Percentiles rank a stretch among this genome's conserved stretches.
phyloP scores from a whole-genome alignment of 2,888 invertebrate genomes.

The Drosophila buzzatii region DNA sequence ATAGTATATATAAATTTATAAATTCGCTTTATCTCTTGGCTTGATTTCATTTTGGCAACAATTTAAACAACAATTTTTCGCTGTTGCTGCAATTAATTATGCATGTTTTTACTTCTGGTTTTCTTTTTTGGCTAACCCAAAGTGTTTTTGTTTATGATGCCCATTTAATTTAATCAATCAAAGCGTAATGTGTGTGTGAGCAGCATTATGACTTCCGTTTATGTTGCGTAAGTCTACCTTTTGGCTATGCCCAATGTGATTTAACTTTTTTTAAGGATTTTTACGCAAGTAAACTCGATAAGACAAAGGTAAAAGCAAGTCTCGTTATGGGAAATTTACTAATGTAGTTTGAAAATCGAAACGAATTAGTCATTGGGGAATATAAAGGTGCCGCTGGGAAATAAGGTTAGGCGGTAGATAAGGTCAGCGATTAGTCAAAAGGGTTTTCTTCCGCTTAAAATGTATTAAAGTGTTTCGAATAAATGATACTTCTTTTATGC shows the following conservation, averaged over 20 bases:
- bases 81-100: conserved; percentile 50
- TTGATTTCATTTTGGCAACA: conserved; percentile 55
- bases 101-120: conserved; percentile 25
- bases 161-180: conserved; percentile 56
- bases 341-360: neutral
- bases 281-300: neutral
- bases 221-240: neutral
- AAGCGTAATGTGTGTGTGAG: conserved; percentile 9
- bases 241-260: neutral
- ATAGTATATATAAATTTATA: conserved; percentile 10
- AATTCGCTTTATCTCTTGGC: conserved; percentile 43
- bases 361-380: neutral
- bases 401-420: neutral
- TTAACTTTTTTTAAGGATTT: neutral
- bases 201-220: neutral
- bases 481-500: neutral
- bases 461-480: neutral
- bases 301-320: neutral
- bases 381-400: neutral
- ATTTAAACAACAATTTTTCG: conserved; percentile 58
- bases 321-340: neutral
- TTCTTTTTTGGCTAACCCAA: neutral
- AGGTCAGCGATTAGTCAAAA: neutral
- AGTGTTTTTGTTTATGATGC: conserved; percentile 22
- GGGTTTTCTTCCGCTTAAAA: neutral